Evolutionary conservation across 2,797 vertebrate species (phyloP).

Genomic region (Yasuhikotakia modesta): DNA sequence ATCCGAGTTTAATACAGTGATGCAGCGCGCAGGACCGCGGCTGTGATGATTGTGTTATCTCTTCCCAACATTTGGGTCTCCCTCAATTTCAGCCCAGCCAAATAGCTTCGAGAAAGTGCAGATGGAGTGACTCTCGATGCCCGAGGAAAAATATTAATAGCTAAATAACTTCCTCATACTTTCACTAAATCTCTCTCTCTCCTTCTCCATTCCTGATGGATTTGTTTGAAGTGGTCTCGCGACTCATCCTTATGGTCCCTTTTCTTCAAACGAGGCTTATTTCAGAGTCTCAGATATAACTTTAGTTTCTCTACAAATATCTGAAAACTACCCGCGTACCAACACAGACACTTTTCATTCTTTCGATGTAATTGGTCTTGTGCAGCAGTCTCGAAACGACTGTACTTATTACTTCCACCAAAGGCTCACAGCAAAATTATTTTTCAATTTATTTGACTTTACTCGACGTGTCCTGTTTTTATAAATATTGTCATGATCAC

Average conservation of each 20-base stretch:
- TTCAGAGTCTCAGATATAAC: conserved; percentile 71
- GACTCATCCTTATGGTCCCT: conserved; percentile 82
- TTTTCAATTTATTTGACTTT: not conserved
- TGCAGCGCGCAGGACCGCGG: conserved; percentile 90
- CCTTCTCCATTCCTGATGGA: conserved; percentile 85
- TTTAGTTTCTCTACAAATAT: conserved; percentile 32
- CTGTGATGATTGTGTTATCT: conserved; percentile 96
- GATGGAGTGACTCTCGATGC: conserved; percentile 92
- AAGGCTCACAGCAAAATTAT: not conserved
- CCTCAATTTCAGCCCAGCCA: conserved; percentile 95
- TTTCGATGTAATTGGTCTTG: conserved; percentile 8
- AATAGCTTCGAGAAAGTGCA: conserved; percentile 94
- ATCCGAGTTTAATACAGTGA: conserved; percentile 97
- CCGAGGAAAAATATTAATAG: conserved; percentile 99
- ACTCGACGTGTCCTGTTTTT: not conserved
- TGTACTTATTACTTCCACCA: not conserved
- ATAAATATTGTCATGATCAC: not conserved
- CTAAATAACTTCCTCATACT: conserved; percentile 99
- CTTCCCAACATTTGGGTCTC: conserved; percentile 98
- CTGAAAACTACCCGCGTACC: not conserved
- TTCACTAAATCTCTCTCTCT: conserved; percentile 93
- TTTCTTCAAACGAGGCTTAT: conserved; percentile 86
- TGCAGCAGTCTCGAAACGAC: not conserved
- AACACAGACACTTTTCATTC: conserved; percentile 1
- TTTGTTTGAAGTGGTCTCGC: conserved; percentile 97